A percentile compares a stretch with the other conserved stretches of the same genome.
These are phyloP conservation scores for Eucera pruinosa DNA, from an alignment of 2,888 invertebrate genomes.

Conservation along the genomic window DNA sequence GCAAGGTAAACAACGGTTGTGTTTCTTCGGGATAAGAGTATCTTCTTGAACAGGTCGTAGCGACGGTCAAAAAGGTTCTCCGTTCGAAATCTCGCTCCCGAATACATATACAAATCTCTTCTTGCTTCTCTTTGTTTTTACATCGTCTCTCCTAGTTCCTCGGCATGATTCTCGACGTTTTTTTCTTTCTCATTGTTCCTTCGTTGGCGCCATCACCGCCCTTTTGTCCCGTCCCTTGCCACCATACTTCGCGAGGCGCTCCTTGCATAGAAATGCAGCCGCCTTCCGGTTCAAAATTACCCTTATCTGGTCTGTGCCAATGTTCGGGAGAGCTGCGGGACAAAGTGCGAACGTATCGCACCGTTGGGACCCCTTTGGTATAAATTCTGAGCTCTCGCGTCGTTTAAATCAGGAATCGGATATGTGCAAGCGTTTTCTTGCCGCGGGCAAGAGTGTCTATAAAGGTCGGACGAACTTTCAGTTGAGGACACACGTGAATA, in stretches of 20 bases:
- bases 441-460: not conserved
- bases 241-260: conserved; percentile 12
- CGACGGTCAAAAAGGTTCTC: conserved; percentile 55
- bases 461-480: too few species aligned
- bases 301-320: conserved; percentile 63
- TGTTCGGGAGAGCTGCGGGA: conserved; percentile 30
- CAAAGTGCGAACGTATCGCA: conserved; percentile 44
- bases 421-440: not conserved
- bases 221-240: conserved; percentile 25
- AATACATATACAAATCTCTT: conserved; percentile 35
- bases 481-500: too few species aligned
- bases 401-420: conserved; percentile 54
- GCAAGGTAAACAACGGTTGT: conserved; percentile 71
- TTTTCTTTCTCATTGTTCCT: not conserved
- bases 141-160: not conserved
- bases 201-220: not conserved
- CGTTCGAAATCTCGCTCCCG: conserved; percentile 14
- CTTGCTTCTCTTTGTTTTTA: conserved; percentile 8
- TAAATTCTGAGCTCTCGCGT: conserved; percentile 49
- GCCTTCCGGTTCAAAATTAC: conserved; percentile 58
- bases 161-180: conserved; percentile 27
- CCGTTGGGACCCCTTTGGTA: conserved; percentile 50
- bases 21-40: conserved; percentile 72
- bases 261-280: conserved; percentile 36
- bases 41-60: conserved; percentile 55